Base-by-base conservation (phyloP, 2,113 vertebrate species). In the Sinocyclocheilus anophthalmus region DNA sequence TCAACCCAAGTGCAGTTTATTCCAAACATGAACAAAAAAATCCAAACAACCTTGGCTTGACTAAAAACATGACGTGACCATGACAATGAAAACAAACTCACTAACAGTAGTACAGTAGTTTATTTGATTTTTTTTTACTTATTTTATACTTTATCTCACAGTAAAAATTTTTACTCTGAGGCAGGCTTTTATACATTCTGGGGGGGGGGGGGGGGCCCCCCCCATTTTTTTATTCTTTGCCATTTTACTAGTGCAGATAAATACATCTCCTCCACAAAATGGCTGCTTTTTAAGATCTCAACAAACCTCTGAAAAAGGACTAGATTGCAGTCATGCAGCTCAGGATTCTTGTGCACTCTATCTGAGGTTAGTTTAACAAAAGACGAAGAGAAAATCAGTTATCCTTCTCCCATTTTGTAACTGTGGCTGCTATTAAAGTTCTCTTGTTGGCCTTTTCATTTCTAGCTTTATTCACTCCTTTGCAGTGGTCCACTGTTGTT, bases 381-480 rank as follows among this genome's bases (percentile, higher is more conserved):
- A 50, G n/a, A 80, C 22, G 2, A 80, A 6, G 1, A 50, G 24
- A 69, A 45, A 81, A 76, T 20, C n/a, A 20, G 42, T 37, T 78
- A 42, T 39, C 76, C 45, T 24, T 76, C 45, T 69, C 30, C 79
- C 26, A 63, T 78, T 78, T 55, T 33, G 33, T 50, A 55, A 76
- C 67, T 26, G 14, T 14, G 10, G 48, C 67, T 70, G 42, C 76
- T 26, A 12, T 85, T 85, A 85, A 85, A 85, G 76, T 85, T 50
- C 63, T 80, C 48, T 42, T 69, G 45, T 59, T 57, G 13, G 63
- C 50, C 24, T 3, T 57, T 72, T 75, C 16, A 39, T 84, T 42
- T 55, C 63, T n/a, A 79, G 76, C 87, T 92, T 55, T 76, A 91
- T 91, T 81, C 3, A 13, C 75, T 85, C 83, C 87, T 87, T 76